Conservation (phyloP, 1,140 invertebrate species). For the Drosophila truncata region DNA sequence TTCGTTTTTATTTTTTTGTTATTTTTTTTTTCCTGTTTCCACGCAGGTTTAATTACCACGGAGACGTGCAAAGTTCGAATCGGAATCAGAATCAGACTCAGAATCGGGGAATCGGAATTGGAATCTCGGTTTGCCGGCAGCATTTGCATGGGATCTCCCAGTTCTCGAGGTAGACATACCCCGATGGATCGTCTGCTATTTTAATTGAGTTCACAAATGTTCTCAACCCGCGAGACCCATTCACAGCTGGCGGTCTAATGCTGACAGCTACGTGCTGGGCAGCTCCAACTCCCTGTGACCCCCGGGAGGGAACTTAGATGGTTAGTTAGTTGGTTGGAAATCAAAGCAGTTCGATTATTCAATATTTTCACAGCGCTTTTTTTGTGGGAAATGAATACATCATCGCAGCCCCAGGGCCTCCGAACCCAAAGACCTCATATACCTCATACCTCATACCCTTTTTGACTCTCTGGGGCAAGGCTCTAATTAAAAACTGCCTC, state of each 20-base stretch:
- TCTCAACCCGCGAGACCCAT: slow-evolving; percentile 52
- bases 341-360: slow-evolving; percentile 63
- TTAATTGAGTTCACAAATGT: slow-evolving; percentile 82
- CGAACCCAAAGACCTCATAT: neutral
- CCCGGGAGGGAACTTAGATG: slow-evolving; percentile 3
- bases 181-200: slow-evolving; percentile 72
- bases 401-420: slow-evolving; percentile 48
- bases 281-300: neutral
- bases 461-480: neutral
- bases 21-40: slow-evolving; percentile 36
- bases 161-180: slow-evolving; percentile 15
- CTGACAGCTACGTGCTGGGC: slow-evolving; percentile 77
- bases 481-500: slow-evolving; percentile 51
- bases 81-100: slow-evolving; percentile 37
- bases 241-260: slow-evolving; percentile 58
- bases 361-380: slow-evolving; percentile 62
- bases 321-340: slow-evolving; percentile 42
- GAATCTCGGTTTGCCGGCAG: slow-evolving; percentile 47
- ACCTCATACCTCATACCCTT: slow-evolving; percentile 1
- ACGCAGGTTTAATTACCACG: slow-evolving; percentile 74
- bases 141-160: slow-evolving; percentile 58
- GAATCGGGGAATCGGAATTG: slow-evolving; percentile 38
- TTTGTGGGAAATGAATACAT: slow-evolving; percentile 79
- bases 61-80: slow-evolving; percentile 55
- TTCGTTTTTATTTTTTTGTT: neutral